phyloP scores from a whole-genome alignment of 2,113 vertebrate species.

The Nerophis lumbriciformis region DNA sequence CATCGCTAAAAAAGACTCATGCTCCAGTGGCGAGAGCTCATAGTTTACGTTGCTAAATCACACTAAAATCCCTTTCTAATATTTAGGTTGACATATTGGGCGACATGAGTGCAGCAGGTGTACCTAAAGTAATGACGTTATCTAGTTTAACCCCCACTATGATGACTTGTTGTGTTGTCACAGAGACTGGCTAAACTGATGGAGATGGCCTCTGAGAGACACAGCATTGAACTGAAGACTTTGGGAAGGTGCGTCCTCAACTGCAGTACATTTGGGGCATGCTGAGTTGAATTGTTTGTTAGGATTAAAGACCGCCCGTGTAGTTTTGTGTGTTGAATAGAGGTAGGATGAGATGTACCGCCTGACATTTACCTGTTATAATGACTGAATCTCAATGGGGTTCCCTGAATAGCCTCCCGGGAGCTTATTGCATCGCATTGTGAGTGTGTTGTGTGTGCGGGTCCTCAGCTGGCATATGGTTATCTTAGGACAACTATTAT shows the following conservation, averaged over 20 bases:
- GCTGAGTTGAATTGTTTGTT: slow-evolving; percentile 30
- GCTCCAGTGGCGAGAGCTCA: too few species aligned
- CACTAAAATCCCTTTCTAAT: neutral
- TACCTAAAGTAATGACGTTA: neutral
- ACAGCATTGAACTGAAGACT: slow-evolving; percentile 76
- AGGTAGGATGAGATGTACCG: slow-evolving; percentile 27
- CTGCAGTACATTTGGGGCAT: slow-evolving; percentile 36
- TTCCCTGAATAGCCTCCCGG: slow-evolving; percentile 29
- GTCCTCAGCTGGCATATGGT: slow-evolving; percentile 50
- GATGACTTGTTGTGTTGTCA: slow-evolving; percentile 35
- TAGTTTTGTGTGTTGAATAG: neutral
- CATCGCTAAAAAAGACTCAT: too few species aligned
- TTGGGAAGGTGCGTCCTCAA: slow-evolving; percentile 78
- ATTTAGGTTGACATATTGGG: neutral
- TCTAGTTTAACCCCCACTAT: slow-evolving; percentile 13
- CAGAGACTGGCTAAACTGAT: slow-evolving; percentile 84
- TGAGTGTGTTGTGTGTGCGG: slow-evolving; percentile 8
- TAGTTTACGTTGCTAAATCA: neutral
- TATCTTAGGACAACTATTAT: slow-evolving; percentile 53
- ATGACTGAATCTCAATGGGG: slow-evolving; percentile 34
- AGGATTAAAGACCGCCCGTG: slow-evolving; percentile 12
- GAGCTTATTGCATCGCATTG: slow-evolving; percentile 14
- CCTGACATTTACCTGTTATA: slow-evolving; percentile 44
- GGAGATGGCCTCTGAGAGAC: slow-evolving; percentile 85
- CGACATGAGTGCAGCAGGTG: neutral